phyloP scores from a whole-genome alignment of 1,140 invertebrate genomes.

The Ylistrum balloti region DNA sequence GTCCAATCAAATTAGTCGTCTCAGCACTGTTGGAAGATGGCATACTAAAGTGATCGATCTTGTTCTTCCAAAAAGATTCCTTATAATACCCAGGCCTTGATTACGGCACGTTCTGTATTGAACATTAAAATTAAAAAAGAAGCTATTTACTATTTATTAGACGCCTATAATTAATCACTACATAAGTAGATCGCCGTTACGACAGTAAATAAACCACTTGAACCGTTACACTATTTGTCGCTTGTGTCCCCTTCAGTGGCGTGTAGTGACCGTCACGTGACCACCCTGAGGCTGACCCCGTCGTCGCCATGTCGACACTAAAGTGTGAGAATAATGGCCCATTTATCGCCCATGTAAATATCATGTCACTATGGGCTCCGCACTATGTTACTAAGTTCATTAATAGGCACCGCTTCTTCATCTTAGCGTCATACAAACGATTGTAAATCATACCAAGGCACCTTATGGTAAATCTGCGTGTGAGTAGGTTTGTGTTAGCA shows the following conservation, averaged over 20 bases:
- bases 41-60: no score
- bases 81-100: no score
- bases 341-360: slow-evolving; percentile 39
- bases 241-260: neutral
- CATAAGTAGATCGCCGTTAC: no score
- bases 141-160: no score
- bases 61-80: no score
- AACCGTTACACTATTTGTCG: neutral
- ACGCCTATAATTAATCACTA: no score
- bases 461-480: neutral
- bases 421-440: slow-evolving; percentile 7
- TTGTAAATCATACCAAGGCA: neutral
- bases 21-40: no score
- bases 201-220: no score
- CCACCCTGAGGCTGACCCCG: neutral
- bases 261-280: neutral
- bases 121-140: no score
- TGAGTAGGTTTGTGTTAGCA: neutral
- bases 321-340: slow-evolving; percentile 1
- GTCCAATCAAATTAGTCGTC: no score
- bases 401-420: neutral
- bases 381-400: neutral
- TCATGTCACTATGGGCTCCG: neutral
- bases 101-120: no score
- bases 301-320: neutral